Evolutionary conservation across 1,140 invertebrate species (phyloP).

Genomic region (Drosophila eugracilis): DNA sequence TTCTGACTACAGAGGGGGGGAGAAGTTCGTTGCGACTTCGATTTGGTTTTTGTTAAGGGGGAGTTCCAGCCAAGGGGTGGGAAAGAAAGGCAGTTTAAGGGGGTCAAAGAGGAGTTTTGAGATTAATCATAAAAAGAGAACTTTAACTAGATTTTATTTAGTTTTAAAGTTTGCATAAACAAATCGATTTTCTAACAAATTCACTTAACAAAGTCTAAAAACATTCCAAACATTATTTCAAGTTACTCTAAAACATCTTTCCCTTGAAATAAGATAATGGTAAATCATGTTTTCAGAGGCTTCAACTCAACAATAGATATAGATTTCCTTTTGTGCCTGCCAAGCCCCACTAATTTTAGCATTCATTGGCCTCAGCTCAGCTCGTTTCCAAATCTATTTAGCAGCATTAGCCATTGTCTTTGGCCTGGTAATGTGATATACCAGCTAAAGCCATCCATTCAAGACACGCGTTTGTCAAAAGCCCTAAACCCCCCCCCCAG

Average conservation of each 20-base stretch:
- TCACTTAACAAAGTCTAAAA: no score
- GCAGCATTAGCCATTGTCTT: slow-evolving; percentile 59
- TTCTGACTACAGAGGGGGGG: slow-evolving; percentile 24
- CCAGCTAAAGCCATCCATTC: slow-evolving; percentile 48
- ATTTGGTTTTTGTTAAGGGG: background rate
- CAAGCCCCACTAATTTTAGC: slow-evolving; percentile 31
- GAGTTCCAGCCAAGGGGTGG: background rate
- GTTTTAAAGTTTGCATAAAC: no score
- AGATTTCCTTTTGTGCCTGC: slow-evolving; percentile 13
- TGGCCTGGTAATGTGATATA: slow-evolving; percentile 67
- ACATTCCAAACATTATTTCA: no score
- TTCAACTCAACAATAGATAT: background rate
- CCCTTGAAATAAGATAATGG: background rate
- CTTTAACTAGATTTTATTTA: no score
- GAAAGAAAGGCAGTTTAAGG: background rate
- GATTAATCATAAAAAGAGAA: no score
- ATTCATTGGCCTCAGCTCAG: slow-evolving; percentile 26
- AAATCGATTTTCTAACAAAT: no score
- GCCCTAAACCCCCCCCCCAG: slow-evolving; percentile 36
- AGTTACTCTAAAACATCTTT: background rate
- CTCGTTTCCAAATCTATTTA: slow-evolving; percentile 31
- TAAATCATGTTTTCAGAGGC: background rate
- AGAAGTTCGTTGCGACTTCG: slow-evolving; percentile 1
- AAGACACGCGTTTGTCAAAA: slow-evolving; percentile 37
- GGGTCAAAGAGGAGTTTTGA: background rate